Evolutionary conservation across 2,888 invertebrate genomes (phyloP).

Genomic region (Lysandra coridon): DNA sequence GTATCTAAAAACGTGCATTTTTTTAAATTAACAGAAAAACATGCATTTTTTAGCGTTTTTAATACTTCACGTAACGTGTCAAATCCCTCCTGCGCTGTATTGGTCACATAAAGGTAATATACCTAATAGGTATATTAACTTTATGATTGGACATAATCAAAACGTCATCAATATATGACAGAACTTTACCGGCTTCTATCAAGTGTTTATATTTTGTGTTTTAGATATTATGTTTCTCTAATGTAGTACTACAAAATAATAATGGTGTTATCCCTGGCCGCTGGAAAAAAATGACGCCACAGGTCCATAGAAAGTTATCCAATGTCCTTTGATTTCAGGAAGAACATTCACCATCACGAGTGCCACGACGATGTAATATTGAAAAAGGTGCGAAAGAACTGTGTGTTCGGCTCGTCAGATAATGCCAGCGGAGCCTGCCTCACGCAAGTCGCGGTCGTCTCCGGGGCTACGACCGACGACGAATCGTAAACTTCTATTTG

Average conservation of each 20-base stretch:
- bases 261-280: too few species aligned
- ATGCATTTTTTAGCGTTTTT: not conserved
- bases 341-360: slow-evolving; percentile 6
- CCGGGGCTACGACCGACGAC: not conserved
- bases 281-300: too few species aligned
- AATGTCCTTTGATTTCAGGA: not conserved
- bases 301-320: too few species aligned
- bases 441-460: not conserved
- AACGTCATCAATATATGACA: slow-evolving; percentile 9
- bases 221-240: slow-evolving; percentile 17
- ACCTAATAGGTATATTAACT: too few species aligned
- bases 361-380: not conserved
- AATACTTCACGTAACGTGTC: slow-evolving; percentile 18
- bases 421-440: not conserved
- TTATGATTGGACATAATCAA: not conserved
- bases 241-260: too few species aligned
- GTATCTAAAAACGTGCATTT: slow-evolving; percentile 28
- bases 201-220: slow-evolving; percentile 22
- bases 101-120: too few species aligned
- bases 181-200: slow-evolving; percentile 31
- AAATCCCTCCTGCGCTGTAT: slow-evolving; percentile 21
- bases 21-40: slow-evolving; percentile 32
- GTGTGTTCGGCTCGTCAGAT: not conserved
- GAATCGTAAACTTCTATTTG: not conserved
- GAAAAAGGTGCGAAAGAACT: not conserved